Evolutionary conservation across 2,797 vertebrate species (phyloP), one percentile per base, ranked within the genome.

Genomic region (Macroramphosus scolopax): DNA sequence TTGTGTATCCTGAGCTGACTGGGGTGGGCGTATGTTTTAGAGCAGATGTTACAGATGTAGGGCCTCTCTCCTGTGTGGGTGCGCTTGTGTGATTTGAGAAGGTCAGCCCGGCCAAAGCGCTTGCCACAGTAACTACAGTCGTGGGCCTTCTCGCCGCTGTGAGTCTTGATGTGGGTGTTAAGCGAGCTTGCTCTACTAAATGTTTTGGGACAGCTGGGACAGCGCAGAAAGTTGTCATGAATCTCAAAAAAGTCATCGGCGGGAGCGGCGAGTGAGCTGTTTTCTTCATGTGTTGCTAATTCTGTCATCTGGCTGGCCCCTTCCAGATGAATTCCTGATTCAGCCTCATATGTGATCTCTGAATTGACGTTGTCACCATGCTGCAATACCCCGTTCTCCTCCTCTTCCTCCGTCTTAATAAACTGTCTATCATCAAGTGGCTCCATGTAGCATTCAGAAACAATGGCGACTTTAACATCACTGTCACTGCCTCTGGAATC

Each of bases 1-100:
- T 89, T 91, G 75, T 93, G 92, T 17, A 87, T 83, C 32, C 83
- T 66, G 14, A 91, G 87, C 80, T 89, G 89, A 11, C 88, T 82
- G 25, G 82, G 77, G 39, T 89, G 82, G 6, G 82, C 75, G 6
- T 89, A 91, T 0, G 83, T 88, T 68, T 91, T 91, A 1, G 77
- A 85, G 49, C 92, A 93, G 5, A 91, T 37, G 12, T 67, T 82
- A 59, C 91, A 94, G 60, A 70, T 18, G 31, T 83, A 92, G 0
- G 91, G 91, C 18, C 85, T 84, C 43, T 93, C 92, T 3, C 92
- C 91, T 0, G 91, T 92, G 55, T 94, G 91, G 1, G 86, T 91
- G 1, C 88, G 88, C 49, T 82, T 82, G 72, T 93, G 92, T 12
- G 89, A 87, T 33, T 83, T 88, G 20, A 93, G 87, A 15, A 90